These are phyloP conservation scores for Ctenodactylus gundi DNA, from an alignment of 2,113 vertebrate species.

Conservation along the genomic window DNA sequence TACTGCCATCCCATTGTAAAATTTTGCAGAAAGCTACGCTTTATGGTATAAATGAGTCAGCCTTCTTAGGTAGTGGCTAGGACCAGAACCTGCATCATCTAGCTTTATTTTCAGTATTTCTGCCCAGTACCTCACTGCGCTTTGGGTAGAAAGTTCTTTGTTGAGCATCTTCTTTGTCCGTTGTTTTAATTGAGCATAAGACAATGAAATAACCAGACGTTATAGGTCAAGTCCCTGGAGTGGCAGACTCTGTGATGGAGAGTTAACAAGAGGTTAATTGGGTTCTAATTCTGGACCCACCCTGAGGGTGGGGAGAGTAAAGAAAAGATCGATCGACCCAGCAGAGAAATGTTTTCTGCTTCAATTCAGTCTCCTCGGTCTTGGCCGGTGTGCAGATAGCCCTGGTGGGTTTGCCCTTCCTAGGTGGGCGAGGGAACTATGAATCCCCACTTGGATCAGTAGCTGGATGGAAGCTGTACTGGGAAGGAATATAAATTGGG, in stretches of 20 bases:
- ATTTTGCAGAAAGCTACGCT: not conserved
- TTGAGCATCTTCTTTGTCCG: not conserved
- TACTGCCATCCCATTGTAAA: not conserved
- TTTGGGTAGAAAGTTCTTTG: not conserved
- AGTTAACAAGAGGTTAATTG: not conserved
- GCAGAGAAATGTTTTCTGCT: not conserved
- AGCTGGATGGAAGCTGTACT: not conserved
- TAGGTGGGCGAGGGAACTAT: not conserved
- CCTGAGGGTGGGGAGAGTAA: not conserved
- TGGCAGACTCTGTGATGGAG: not conserved
- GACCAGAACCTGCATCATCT: not conserved
- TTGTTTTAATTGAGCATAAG: not conserved
- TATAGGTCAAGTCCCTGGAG: not conserved
- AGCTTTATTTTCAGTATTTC: not conserved
- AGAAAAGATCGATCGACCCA: not conserved
- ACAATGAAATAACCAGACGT: not conserved
- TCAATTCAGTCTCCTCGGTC: accelerated
- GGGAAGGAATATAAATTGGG: not conserved
- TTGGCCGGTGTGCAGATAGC: not conserved
- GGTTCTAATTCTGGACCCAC: not conserved
- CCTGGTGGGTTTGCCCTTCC: not conserved
- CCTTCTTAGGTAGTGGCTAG: not conserved
- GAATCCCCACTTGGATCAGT: not conserved
- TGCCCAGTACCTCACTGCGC: not conserved
- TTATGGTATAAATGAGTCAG: not conserved